Conservation (phyloP, 2,113 vertebrate species). For the Cyphomyrus plagiostoma region DNA sequence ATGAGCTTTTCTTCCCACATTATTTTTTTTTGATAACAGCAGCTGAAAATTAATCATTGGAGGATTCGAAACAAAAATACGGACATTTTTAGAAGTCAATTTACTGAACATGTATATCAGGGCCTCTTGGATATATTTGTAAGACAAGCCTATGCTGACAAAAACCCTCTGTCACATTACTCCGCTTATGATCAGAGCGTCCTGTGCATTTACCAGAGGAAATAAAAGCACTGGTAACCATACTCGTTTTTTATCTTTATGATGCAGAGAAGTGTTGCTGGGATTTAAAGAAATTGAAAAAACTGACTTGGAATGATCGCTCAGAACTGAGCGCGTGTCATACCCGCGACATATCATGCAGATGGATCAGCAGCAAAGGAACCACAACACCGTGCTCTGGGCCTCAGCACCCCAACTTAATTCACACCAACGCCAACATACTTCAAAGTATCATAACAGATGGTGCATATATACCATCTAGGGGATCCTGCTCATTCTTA, state of each 20-base stretch:
- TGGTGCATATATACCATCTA: not conserved
- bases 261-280: not conserved
- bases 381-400: not conserved
- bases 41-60: not conserved
- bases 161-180: not conserved
- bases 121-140: not conserved
- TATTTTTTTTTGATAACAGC: not conserved
- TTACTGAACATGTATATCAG: not conserved
- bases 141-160: not conserved
- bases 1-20: not conserved
- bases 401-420: not conserved
- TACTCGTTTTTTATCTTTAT: not conserved
- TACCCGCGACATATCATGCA: not conserved
- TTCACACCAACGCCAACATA: not conserved
- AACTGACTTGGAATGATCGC: not conserved
- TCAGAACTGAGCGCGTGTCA: not conserved
- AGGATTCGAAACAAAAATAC: not conserved
- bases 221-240: not conserved
- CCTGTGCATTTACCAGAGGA: not conserved
- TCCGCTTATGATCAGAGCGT: not conserved
- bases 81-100: not conserved
- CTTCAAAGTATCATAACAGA: not conserved
- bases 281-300: not conserved
- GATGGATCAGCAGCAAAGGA: not conserved
- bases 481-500: not conserved